phyloP scores from a whole-genome alignment of 2,113 vertebrate species.

The Ammodytes marinus region DNA sequence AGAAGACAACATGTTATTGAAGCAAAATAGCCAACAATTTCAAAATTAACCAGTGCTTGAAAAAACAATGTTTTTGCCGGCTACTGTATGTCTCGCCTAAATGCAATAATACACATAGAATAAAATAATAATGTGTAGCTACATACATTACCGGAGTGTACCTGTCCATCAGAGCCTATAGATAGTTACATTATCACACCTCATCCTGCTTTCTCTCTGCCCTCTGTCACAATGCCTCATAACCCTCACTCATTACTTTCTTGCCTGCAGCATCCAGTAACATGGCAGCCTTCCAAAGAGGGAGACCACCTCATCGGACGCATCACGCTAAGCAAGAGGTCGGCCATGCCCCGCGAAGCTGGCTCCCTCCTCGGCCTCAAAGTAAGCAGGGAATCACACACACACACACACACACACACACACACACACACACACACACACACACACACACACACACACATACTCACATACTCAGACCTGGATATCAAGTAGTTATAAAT shows the following conservation, averaged over 20 bases:
- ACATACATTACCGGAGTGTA: neutral
- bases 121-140: neutral
- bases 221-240: neutral
- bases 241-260: neutral
- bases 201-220: neutral
- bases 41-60: too few species aligned
- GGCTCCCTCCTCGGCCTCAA: slow-evolving; percentile 96
- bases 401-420: neutral
- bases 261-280: slow-evolving; percentile 92
- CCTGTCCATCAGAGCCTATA: too few species aligned
- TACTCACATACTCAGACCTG: too few species aligned
- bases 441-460: too few species aligned
- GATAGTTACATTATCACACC: too few species aligned
- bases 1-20: too few species aligned
- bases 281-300: slow-evolving; percentile 99
- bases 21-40: too few species aligned
- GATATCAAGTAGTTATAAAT: neutral
- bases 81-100: too few species aligned
- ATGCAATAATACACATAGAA: neutral
- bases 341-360: slow-evolving; percentile 95
- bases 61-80: too few species aligned
- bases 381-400: slow-evolving; percentile 83
- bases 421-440: too few species aligned
- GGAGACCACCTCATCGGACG: slow-evolving; percentile 97
- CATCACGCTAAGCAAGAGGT: slow-evolving; percentile 97